Evolutionary conservation across 2,113 vertebrate genomes (phyloP).

Genomic region (Engystomops pustulosus): DNA sequence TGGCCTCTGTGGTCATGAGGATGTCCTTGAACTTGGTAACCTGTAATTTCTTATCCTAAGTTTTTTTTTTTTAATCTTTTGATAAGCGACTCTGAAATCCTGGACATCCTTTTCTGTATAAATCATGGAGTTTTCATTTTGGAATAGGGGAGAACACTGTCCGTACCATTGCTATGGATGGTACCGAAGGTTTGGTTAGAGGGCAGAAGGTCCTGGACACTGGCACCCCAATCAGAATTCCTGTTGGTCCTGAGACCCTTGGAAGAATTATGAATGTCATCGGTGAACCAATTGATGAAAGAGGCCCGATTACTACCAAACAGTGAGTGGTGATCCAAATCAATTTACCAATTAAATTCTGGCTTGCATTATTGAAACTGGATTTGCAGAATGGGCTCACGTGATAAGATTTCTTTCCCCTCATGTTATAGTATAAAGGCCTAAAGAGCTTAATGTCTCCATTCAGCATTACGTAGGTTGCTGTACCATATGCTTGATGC

Average conservation of each 20-base stretch:
- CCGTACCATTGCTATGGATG: conserved; percentile 98
- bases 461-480: no score
- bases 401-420: no score
- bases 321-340: conserved; percentile 87
- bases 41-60: no score
- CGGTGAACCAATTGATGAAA: conserved; percentile 95
- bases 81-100: no score
- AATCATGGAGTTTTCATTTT: neutral
- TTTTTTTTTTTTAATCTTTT: neutral
- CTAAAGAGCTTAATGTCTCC: no score
- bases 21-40: no score
- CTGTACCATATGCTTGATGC: no score
- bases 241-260: conserved; percentile 93
- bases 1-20: no score
- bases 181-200: conserved; percentile 94
- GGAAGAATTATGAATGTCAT: conserved; percentile 99
- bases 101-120: neutral
- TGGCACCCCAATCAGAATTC: conserved; percentile 94
- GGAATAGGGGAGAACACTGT: conserved; percentile 91
- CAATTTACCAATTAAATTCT: no score
- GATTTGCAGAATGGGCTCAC: no score
- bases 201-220: conserved; percentile 95
- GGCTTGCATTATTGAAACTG: no score
- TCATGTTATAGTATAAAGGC: no score
- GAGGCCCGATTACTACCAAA: conserved; percentile 93